Evolutionary conservation across 2,113 vertebrate species (phyloP).

Genomic region (Rhynchomys soricoides): DNA sequence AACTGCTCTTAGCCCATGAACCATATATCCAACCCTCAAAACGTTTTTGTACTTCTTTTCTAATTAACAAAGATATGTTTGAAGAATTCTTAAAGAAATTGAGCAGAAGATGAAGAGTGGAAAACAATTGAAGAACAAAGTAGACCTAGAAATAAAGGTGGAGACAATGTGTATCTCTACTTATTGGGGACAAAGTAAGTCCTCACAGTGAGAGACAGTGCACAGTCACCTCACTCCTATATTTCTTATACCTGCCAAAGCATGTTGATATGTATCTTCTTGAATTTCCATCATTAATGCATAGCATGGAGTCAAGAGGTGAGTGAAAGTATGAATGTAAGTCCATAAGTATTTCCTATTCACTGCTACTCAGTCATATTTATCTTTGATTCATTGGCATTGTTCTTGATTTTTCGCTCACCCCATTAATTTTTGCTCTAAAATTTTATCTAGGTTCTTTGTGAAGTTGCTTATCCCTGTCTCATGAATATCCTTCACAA

Average conservation of each 20-base stretch:
- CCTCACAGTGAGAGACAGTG: background rate
- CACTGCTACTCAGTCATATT: background rate
- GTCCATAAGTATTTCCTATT: background rate
- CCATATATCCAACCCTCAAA: background rate
- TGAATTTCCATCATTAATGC: background rate
- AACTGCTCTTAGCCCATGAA: background rate
- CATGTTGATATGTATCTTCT: background rate
- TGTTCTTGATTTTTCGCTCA: background rate
- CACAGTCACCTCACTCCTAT: background rate
- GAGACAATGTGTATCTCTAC: background rate
- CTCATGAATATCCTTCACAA: background rate
- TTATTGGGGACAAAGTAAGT: background rate
- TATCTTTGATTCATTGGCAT: background rate
- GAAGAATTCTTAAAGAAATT: background rate
- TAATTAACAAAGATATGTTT: background rate
- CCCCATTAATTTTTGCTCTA: background rate
- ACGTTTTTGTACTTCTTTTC: background rate
- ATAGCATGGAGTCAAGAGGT: accelerated
- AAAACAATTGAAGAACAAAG: background rate
- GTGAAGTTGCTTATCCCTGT: background rate
- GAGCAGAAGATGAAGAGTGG: background rate
- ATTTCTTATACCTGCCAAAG: background rate
- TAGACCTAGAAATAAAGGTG: background rate
- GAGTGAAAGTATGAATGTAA: too few species aligned
- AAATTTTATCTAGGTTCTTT: background rate